phyloP scores from a whole-genome alignment of 2,888 invertebrate genomes.

The Drosophila paranaensis region DNA sequence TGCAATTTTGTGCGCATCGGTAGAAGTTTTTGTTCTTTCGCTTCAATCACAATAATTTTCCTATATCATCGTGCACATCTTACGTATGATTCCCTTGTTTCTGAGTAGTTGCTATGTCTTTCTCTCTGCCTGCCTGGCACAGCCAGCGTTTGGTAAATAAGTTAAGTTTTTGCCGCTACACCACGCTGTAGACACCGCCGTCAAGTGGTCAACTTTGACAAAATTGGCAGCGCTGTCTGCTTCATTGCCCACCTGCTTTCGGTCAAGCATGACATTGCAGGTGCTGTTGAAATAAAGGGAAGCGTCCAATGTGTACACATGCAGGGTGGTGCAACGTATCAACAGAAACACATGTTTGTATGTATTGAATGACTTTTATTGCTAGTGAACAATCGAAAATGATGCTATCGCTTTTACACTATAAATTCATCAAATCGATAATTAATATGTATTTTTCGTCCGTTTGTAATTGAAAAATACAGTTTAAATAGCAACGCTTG shows the following conservation, averaged over 20 bases:
- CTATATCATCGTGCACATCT: conserved; percentile 36
- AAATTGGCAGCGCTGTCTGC: conserved; percentile 28
- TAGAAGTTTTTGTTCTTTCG: conserved; percentile 17
- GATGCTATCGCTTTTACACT: not conserved
- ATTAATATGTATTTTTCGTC: not conserved
- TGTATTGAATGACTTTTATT: not conserved
- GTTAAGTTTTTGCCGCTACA: conserved; percentile 18
- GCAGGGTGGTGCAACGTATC: not conserved
- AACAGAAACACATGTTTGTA: not conserved
- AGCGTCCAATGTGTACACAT: not conserved
- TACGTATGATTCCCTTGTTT: conserved; percentile 9
- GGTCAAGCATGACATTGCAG: conserved; percentile 38
- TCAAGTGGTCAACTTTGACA: conserved; percentile 36
- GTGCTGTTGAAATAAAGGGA: not conserved
- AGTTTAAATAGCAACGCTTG: not conserved
- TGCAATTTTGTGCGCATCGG: conserved; percentile 46
- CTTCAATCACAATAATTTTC: conserved; percentile 35
- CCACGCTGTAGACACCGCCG: conserved; percentile 22
- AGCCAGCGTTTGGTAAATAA: conserved; percentile 24
- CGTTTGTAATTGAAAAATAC: not conserved
- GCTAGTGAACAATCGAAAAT: not conserved
- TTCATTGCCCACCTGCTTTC: conserved; percentile 12
- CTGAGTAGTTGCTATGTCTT: conserved; percentile 3
- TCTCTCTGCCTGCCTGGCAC: not conserved
- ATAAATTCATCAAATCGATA: not conserved